Conservation (phyloP, 1,140 invertebrate species). For the Macrocentrus cingulum region DNA sequence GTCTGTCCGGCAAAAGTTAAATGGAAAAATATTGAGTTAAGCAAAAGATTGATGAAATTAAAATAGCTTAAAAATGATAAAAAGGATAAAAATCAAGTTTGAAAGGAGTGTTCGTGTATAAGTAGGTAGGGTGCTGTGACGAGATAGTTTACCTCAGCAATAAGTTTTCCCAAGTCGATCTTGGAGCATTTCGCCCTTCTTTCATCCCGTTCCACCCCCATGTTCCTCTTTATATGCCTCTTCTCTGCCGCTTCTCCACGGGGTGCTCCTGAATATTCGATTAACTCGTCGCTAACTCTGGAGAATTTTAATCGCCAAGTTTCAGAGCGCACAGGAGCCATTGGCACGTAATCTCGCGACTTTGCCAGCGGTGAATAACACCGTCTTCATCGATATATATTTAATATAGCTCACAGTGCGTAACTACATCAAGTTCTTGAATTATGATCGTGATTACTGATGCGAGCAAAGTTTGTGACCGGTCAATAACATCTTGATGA, state of each 20-base stretch:
- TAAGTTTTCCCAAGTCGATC: too few species aligned
- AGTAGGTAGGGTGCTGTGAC: too few species aligned
- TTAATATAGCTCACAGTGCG: neutral
- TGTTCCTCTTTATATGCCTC: conserved; percentile 7
- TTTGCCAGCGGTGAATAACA: conserved; percentile 8
- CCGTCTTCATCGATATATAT: conserved; percentile 14
- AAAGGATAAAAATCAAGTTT: too few species aligned
- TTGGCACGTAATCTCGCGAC: conserved; percentile 22
- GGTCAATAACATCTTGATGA: too few species aligned
- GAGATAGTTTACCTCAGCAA: too few species aligned
- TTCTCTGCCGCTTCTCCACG: neutral
- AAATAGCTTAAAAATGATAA: too few species aligned
- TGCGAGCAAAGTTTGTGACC: neutral
- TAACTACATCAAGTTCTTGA: neutral
- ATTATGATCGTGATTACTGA: neutral
- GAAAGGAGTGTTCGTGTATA: too few species aligned
- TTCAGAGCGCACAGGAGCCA: conserved; percentile 12
- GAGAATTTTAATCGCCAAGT: conserved; percentile 37
- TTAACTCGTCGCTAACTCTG: conserved; percentile 33
- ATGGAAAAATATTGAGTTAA: too few species aligned
- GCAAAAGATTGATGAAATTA: too few species aligned
- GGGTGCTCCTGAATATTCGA: conserved; percentile 36
- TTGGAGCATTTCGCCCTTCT: neutral
- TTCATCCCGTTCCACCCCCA: neutral
- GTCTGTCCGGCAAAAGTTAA: too few species aligned